Base-by-base conservation (phyloP, 2,113 vertebrate species). In the Furnarius figulus region DNA sequence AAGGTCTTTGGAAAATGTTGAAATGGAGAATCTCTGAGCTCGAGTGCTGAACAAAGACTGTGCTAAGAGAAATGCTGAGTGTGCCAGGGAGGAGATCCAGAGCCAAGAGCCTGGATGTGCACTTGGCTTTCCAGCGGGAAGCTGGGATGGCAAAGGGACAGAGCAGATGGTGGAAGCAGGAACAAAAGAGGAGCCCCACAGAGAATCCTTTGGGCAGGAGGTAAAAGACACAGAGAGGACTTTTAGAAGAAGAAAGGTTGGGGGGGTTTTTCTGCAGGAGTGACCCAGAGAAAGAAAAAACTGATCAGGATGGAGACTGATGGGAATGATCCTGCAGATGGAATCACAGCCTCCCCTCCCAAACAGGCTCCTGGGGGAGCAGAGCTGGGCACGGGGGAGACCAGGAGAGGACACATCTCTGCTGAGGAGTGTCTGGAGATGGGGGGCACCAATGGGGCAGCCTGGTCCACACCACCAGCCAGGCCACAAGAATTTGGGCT, bases 161-260 rank as follows among this genome's bases (percentile, higher is more conserved):
- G 86, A 97, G 92, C 96, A 94, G 96, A 93, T 95, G 95, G 93
- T 68, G 65, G 92, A 49, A 75, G 74, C 55, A 44, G 87, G 91
- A 85, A 87, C 23, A 35, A 25, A 77, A 67, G 56, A 80, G 70
- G 9, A 95, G 33, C 61, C 87, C 89, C 70, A 31, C 27, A 1
- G 89, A 50, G 93, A 66, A 89, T 85, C 66, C 81, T 89, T 66
- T 30, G 81, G 89, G 59, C 76, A 72, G 81, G 23, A 1, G 12
- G 66, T 66, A 77, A 35, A 73, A 80, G 67, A 33, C 46, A 76
- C 61, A 42, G 66, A 39, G n/a, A 8, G 35, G 25, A 3, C 3
- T 52, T 52, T 21, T 6, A 12, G 74, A 27, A 33, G 63, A 17
- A 46, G 49, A 50, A 47, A 65, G 10, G 8, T 18, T 25, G 2